Percentiles rank a stretch among this genome's conserved stretches.
These are phyloP conservation scores for Bombus cullumanus DNA, from an alignment of 1,140 invertebrate species.

Conservation along the genomic window DNA sequence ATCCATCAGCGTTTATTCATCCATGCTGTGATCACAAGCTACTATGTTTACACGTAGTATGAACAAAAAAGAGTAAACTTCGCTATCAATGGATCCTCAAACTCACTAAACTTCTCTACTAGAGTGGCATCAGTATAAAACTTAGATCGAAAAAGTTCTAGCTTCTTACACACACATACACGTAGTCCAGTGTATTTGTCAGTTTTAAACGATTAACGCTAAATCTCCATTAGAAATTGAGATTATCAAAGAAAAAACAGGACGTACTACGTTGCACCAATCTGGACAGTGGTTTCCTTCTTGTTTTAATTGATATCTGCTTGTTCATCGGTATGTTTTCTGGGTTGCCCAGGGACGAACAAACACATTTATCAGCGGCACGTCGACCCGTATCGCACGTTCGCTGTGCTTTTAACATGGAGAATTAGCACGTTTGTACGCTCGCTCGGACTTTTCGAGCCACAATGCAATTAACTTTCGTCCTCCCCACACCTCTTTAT, in stretches of 20 bases:
- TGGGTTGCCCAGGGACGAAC: slow-evolving; percentile 5
- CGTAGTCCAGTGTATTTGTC: not conserved
- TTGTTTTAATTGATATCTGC: not conserved
- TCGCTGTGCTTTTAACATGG: slow-evolving; percentile 2
- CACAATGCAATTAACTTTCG: slow-evolving; percentile 39
- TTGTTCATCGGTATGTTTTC: slow-evolving; percentile 4
- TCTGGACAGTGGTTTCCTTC: not conserved
- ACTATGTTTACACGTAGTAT: not conserved
- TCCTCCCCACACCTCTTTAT: not conserved
- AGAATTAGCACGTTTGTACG: slow-evolving; percentile 37
- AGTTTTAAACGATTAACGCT: too few species aligned
- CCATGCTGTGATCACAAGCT: slow-evolving; percentile 20
- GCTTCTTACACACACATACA: not conserved
- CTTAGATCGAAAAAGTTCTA: not conserved
- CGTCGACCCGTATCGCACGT: slow-evolving; percentile 7
- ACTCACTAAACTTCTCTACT: not conserved
- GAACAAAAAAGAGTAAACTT: not conserved
- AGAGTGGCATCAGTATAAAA: not conserved
- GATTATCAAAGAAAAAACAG: not conserved
- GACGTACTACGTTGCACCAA: too few species aligned
- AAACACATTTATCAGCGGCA: slow-evolving; percentile 41
- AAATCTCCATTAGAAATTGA: not conserved
- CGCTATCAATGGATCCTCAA: too few species aligned
- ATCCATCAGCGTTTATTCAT: slow-evolving; percentile 1
- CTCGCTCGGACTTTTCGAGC: slow-evolving; percentile 7